Base-by-base conservation (phyloP, 2,797 vertebrate species). In the Pygocentrus nattereri region DNA sequence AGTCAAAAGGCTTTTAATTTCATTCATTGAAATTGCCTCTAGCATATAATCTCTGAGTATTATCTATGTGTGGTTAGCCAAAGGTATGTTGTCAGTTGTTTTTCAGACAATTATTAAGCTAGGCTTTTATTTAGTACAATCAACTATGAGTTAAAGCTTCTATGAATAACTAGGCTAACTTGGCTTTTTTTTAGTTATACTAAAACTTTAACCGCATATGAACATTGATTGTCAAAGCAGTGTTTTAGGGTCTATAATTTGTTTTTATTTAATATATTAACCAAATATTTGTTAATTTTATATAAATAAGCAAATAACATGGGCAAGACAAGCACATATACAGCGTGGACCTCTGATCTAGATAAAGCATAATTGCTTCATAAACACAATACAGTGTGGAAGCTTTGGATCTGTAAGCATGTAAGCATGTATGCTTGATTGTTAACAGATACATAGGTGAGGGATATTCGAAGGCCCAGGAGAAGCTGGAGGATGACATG, bases 401-500 rank as follows among this genome's bases (percentile, higher is more conserved):
- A 3, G 11, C 13, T 41, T 2, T 23, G 50, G 11, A 30, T 74
- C 30, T 71, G 4, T 65, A 65, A 11, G 11, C 23, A 21, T 85
- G 44, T 50, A 21, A 8, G 15, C 21, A n/a, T 85, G 52, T 44
- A 23, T 52, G 10, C 25, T 30, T 85, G 31, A 58, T 23, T 67
- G 30, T 72, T 56, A 65, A 41, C 90, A 99, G 98, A 88, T 99
- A 97, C 88, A 96, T 99, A 62, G 97, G 97, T 6, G 94, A 97
- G 87, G 94, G 95, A 79, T 99, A 98, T 90, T 99, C 97, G 13
- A 94, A 93, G 58, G 96, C 97, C n/a, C 97, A 97, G 89, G 98
- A 99, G 67, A 89, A 93, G 81, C 96, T 99, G 95, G 98, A 99
- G 90, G 96, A 98, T 80, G 94, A 97, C 71, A 98, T 99, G 97